Evolutionary conservation across 1,140 invertebrate genomes (phyloP).

Genomic region (Anastatus disparis): DNA sequence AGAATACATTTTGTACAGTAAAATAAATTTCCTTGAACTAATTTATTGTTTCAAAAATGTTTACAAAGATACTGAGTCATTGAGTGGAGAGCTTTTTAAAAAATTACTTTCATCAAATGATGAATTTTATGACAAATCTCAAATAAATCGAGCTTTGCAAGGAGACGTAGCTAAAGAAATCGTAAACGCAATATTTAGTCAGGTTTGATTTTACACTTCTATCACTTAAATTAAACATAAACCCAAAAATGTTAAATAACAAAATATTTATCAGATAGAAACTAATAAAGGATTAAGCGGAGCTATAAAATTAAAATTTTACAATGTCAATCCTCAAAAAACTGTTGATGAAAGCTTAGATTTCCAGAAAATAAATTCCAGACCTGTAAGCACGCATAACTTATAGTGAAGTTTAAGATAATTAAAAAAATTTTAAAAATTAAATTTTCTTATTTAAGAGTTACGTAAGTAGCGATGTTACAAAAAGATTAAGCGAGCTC

Average conservation of each 20-base stretch:
- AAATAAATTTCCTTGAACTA: too few species aligned
- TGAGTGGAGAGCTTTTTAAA: too few species aligned
- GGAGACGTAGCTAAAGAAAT: constrained; percentile 23
- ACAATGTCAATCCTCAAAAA: not conserved
- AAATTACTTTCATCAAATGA: not conserved
- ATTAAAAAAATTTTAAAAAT: not conserved
- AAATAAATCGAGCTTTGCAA: constrained; percentile 4
- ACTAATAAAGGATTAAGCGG: not conserved
- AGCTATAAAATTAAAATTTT: too few species aligned
- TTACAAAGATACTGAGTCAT: too few species aligned
- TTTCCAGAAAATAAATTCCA: not conserved
- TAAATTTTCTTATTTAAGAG: constrained; percentile 7
- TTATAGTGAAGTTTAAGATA: not conserved
- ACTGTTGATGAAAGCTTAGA: not conserved
- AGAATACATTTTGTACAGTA: too few species aligned
- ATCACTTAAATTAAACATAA: too few species aligned
- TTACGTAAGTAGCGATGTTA: not conserved
- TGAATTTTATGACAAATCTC: not conserved
- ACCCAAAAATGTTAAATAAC: not conserved
- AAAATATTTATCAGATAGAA: not conserved
- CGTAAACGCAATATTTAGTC: constrained; percentile 6
- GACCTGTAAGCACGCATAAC: not conserved
- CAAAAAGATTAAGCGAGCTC: constrained; percentile 1
- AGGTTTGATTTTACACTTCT: not conserved
- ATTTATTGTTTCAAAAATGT: too few species aligned